Evolutionary conservation across 2,113 vertebrate species (phyloP), one percentile per base, ranked within the genome.

Genomic region (Grus americana): DNA sequence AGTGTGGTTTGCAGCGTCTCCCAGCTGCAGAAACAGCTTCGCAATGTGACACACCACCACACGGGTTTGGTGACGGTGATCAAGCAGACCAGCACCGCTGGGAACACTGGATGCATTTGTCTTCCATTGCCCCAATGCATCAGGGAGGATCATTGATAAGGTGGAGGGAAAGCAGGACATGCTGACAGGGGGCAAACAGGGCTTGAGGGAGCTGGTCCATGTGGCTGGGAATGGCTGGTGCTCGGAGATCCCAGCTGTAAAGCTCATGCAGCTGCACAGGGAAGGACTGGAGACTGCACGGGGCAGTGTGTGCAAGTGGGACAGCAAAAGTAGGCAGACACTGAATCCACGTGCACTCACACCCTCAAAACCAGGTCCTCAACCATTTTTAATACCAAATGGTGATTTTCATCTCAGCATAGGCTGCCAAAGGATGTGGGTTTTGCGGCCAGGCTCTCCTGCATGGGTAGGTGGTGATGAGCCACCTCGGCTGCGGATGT

Each of bases 61-160:
- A 1, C 61, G 34, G 71, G n/a, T 0, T 59, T 0, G 7, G 73
- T 58, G 68, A 84, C 0, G 0, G 58, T 0, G 0, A 40, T 2
- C 26, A 26, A 40, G 73, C 29, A 24, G 58, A 29, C 34, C 38
- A 72, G 73, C 55, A 5, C 50, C 2, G 5, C 75, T 62, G 47
- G 26, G 29, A 84, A 82, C 67, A 26, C 49, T 1, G 24, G 36
- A 29, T 1, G 6, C 38, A 10, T 40, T 12, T 63, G 59, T 12
- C 47, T 23, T 6, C 8, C 38, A 4, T 9, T 3, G 29, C 52
- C 20, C 30, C 50, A 12, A 0, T 1, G 42, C 30, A 13, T 18
- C 13, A 3, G 10, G 15, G 30, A 82, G 5, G 12, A 47, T 32
- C 32, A 18, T 1, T 9, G 49, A 13, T 1, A 27, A 74, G 26